A percentile compares a stretch with the other conserved stretches of the same genome.
Conservation (phyloP, 1,140 invertebrate species). For the Bombus waltoni region DNA sequence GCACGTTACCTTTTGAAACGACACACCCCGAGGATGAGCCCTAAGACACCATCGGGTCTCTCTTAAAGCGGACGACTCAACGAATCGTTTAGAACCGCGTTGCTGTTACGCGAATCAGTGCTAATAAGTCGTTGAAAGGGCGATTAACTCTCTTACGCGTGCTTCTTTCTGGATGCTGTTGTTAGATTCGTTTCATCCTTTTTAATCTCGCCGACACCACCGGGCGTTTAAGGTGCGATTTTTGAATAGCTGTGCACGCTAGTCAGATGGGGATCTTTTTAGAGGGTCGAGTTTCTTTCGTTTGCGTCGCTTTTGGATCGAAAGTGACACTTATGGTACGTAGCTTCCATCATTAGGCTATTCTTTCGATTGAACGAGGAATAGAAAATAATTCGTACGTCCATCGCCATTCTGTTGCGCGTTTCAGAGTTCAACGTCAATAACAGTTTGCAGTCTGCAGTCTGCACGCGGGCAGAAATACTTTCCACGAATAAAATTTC, state of each 20-base stretch:
- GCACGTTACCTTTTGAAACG: slow-evolving; percentile 30
- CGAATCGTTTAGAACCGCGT: neutral
- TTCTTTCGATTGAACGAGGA: too few species aligned
- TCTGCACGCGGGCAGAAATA: neutral
- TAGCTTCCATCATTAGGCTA: too few species aligned
- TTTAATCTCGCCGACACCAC: neutral
- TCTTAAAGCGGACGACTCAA: slow-evolving; percentile 2
- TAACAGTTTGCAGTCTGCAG: too few species aligned
- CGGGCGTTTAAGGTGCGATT: too few species aligned
- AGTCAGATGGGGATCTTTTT: neutral
- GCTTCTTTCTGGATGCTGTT: too few species aligned
- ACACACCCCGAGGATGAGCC: neutral
- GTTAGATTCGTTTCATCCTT: too few species aligned
- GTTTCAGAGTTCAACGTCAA: too few species aligned
- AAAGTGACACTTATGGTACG: too few species aligned
- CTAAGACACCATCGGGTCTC: neutral
- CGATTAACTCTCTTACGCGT: slow-evolving; percentile 29
- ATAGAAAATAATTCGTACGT: too few species aligned
- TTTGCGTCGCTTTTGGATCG: too few species aligned
- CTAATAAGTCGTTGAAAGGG: slow-evolving; percentile 22
- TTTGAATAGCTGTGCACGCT: too few species aligned
- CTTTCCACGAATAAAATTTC: neutral
- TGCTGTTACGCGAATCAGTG: neutral
- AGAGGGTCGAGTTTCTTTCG: too few species aligned
- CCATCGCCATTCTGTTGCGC: neutral